Base-by-base conservation (phyloP, 2,888 invertebrate genomes). In the Platycheirus albimanus region DNA sequence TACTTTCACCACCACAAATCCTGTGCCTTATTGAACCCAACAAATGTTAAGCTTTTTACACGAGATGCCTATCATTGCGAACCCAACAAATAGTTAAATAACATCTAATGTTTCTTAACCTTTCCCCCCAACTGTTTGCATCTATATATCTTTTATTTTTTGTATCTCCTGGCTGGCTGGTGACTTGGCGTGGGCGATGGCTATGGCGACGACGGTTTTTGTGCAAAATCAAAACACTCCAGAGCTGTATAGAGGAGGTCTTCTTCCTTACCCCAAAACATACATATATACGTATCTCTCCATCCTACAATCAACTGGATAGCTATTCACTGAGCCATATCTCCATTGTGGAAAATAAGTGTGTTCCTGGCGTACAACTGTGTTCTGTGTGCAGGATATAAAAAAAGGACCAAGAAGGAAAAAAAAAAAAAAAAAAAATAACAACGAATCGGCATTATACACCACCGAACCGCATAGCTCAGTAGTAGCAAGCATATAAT, bases 311-410 rank as follows among this genome's bases (percentile, higher is more conserved):
- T 71, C 77, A 76, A 83, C 77, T 77, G 76, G 81, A 83, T 78
- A 83, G 78, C 83, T 83, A 74, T 74, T 78, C 83, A 78, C 69
- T 74, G 77, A 77, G 83, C 72, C 83, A 78, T 78, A 69, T 78
- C 83, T 83, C 77, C 77, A 83, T 83, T 83, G 83, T 83, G 83
- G 83, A 83, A 78, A 83, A 83, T 83, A 83, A 83, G 83, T 83
- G 83, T 83, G 83, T 83, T 83, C 77, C 83, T 78, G 78, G 72
- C 78, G 77, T 74, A 83, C 78, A 83, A 67, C 61, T 67, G 77
- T 77, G 71, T 43, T 51, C 28, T 19, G 56, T 77, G 61, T 67
- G 17, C 36, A 76, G 61, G 76, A 81, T 70, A 41, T 36, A 43
- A 33, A 56, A 13, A 56, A 66, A 45, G 56, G 15, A 47, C 8